Evolutionary conservation across 2,113 vertebrate species (phyloP).

Genomic region (Leptodactylus fuscus): DNA sequence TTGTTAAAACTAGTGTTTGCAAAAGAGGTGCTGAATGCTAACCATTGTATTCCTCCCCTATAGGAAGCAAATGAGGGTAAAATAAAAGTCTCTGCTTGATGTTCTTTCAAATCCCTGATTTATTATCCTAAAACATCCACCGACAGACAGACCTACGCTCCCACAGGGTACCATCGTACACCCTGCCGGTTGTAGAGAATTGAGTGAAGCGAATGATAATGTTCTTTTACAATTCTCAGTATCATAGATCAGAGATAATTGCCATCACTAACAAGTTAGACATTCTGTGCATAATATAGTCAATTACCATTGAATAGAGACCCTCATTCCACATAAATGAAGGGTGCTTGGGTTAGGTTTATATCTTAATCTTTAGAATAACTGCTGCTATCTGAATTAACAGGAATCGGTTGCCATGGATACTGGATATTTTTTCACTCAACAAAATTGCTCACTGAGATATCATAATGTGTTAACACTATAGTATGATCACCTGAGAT

Average conservation of each 20-base stretch:
- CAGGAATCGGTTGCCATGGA: slow-evolving; percentile 58
- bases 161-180: not conserved
- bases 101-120: not conserved
- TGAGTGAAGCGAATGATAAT: not conserved
- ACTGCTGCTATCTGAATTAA: slow-evolving; percentile 49
- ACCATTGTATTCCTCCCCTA: not conserved
- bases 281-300: not conserved
- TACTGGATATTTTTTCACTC: slow-evolving; percentile 54
- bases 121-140: not conserved
- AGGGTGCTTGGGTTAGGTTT: slow-evolving; percentile 9
- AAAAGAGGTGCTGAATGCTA: too few species aligned
- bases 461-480: slow-evolving; percentile 52
- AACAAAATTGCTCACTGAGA: slow-evolving; percentile 55
- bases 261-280: slow-evolving; percentile 17
- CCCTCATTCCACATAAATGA: not conserved
- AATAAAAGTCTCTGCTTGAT: too few species aligned
- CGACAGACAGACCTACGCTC: not conserved
- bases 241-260: slow-evolving; percentile 28
- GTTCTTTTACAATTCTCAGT: not conserved
- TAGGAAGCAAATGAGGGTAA: not conserved
- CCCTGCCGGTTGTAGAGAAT: not conserved
- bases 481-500: slow-evolving; percentile 42
- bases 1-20: not conserved
- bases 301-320: slow-evolving; percentile 18
- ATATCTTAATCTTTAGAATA: slow-evolving; percentile 43